These are phyloP conservation scores for Nomada hirtipes DNA, from an alignment of 2,888 invertebrate species.

Conservation along the genomic window DNA sequence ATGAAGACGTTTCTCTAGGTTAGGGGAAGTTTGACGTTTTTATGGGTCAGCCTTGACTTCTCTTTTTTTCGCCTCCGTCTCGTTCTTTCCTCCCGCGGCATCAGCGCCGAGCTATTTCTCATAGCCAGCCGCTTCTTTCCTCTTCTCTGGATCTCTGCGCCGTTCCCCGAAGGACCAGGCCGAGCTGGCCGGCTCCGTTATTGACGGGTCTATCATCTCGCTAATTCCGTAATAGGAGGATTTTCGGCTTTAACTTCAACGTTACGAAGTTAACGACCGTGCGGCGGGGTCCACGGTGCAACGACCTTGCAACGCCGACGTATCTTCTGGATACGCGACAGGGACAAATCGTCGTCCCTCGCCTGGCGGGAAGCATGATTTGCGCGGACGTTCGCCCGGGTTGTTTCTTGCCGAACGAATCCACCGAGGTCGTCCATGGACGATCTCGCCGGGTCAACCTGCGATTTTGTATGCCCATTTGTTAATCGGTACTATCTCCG, in stretches of 20 bases:
- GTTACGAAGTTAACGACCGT: slow-evolving; percentile 75
- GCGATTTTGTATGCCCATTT: not conserved
- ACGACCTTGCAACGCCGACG: slow-evolving; percentile 64
- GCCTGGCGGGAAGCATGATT: slow-evolving; percentile 23
- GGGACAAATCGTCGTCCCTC: slow-evolving; percentile 42
- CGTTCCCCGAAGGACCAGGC: slow-evolving; percentile 74
- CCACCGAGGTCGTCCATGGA: not conserved
- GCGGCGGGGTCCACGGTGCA: slow-evolving; percentile 54
- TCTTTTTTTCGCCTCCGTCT: slow-evolving; percentile 71
- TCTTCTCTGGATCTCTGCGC: slow-evolving; percentile 48
- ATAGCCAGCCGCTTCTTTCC: slow-evolving; percentile 37
- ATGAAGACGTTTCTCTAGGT: slow-evolving; percentile 84
- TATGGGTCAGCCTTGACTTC: slow-evolving; percentile 81
- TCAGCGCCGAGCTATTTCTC: slow-evolving; percentile 41
- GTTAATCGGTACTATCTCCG: not conserved
- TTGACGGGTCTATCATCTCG: slow-evolving; percentile 82
- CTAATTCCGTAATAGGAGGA: slow-evolving; percentile 82
- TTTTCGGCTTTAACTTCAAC: slow-evolving; percentile 74
- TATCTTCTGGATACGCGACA: slow-evolving; percentile 47
- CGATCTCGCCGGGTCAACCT: not conserved
- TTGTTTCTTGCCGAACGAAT: slow-evolving; percentile 10
- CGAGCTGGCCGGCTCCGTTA: slow-evolving; percentile 73
- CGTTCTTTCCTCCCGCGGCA: slow-evolving; percentile 26
- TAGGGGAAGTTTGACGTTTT: slow-evolving; percentile 84
- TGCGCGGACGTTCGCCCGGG: slow-evolving; percentile 13